Conservation (phyloP, 2,113 vertebrate species). For the Hymenochirus boettgeri region DNA sequence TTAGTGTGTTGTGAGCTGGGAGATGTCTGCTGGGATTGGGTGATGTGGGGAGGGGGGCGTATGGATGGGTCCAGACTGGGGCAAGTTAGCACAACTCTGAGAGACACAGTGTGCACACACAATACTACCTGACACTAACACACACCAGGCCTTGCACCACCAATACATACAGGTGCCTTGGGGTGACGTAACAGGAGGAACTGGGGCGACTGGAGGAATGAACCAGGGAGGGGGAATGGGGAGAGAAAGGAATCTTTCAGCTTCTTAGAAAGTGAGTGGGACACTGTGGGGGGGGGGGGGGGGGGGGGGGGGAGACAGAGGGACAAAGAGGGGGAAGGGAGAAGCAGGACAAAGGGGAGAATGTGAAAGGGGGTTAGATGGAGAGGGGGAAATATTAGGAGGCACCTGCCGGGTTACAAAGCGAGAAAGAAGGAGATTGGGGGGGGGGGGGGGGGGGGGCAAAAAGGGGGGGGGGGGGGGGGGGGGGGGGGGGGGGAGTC, state of each 20-base stretch:
- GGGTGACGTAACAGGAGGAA: no score
- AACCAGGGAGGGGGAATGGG: no score
- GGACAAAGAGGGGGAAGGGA: slow-evolving; percentile 2
- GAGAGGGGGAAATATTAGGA: slow-evolving; percentile 8
- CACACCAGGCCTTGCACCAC: neutral
- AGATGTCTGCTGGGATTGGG: slow-evolving; percentile 37
- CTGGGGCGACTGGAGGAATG: no score
- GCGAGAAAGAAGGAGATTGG: neutral
- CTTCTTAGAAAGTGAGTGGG: no score
- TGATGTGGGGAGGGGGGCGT: slow-evolving; percentile 16
- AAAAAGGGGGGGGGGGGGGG: neutral
- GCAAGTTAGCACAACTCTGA: slow-evolving; percentile 29
- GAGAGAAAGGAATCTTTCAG: no score
- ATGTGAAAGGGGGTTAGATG: slow-evolving; percentile 26
- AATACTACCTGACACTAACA: neutral
- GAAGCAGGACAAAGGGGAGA: slow-evolving; percentile 11
- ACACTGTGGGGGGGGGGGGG: neutral
- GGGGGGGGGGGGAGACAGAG: neutral
- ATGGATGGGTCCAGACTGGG: slow-evolving; percentile 6
- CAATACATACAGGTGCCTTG: slow-evolving; percentile 1
- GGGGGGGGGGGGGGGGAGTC: no score
- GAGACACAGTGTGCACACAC: slow-evolving; percentile 11
- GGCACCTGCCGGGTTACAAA: slow-evolving; percentile 19
- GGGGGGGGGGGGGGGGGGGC: no score
- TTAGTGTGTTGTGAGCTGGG: slow-evolving; percentile 23